Evolutionary conservation across 2,113 vertebrate species (phyloP), one percentile per base, ranked within the genome.

Genomic region (Melanerpes formicivorus): DNA sequence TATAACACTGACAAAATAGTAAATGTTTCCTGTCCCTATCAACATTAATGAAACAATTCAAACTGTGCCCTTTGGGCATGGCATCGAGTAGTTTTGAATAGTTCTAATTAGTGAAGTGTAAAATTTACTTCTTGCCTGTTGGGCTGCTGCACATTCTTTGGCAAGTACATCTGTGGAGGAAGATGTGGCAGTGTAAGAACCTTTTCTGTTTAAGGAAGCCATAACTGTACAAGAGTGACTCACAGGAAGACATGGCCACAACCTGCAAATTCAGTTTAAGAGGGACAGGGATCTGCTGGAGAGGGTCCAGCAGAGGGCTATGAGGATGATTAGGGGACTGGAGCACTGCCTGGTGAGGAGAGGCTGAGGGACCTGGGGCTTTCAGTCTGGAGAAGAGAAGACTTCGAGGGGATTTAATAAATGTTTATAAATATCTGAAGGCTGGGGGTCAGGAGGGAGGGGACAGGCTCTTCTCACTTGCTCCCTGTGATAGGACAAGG

Each of bases 81-180:
- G 23, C 55, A 16, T 52, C 0, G 0, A 70, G n/a, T 13, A 21
- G 60, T 63, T 14, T 10, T 83, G 17, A 34, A 2, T 1, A 62
- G 18, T 8, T 3, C 18, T 56, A 11, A 14, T 58, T 58, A 32
- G 56, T 48, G 58, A 65, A 37, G 23, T 14, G 37, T 46, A n/a
- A 60, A 3, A 76, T 82, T 46, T 5, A 34, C 50, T 60, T 34
- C 66, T 90, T 84, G 71, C 15, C 58, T 25, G 26, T 46, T 40
- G 62, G 82, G 48, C 40, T 78, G 40, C 77, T 50, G 29, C 42
- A 12, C 25, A 0, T 8, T 48, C 58, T 30, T 63, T 34, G 55
- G 26, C 21, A 67, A 59, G 54, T 13, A 16, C 8, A 13, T 59
- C 40, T 40, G 30, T 60, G 64, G 62, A 11, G 50, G 76, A 60